A percentile compares a stretch with the other conserved stretches of the same genome.
These are phyloP conservation scores for Drosophila azteca DNA, from an alignment of 1,140 invertebrate genomes.

Conservation along the genomic window DNA sequence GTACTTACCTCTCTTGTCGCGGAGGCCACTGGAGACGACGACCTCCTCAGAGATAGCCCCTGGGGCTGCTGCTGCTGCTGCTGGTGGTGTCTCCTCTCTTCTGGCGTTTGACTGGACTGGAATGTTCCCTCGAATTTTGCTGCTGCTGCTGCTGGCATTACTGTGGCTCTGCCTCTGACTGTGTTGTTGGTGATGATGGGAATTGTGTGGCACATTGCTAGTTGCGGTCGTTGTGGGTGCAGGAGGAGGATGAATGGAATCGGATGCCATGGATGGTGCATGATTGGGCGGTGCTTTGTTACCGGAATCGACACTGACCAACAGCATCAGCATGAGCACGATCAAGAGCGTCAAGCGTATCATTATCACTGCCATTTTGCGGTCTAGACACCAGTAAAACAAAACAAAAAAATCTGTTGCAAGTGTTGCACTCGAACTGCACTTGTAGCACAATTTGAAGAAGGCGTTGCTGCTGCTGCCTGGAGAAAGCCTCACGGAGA, in stretches of 20 bases:
- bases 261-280: slow-evolving; percentile 3
- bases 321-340: slow-evolving; percentile 53
- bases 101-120: slow-evolving; percentile 15
- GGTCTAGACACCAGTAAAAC: slow-evolving; percentile 34
- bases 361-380: slow-evolving; percentile 57
- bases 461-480: background rate
- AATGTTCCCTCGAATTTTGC: slow-evolving; percentile 32
- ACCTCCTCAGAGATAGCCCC: slow-evolving; percentile 5
- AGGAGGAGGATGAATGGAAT: background rate
- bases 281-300: slow-evolving; percentile 38
- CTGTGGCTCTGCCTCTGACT: background rate
- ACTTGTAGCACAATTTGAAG: background rate
- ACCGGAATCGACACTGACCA: slow-evolving; percentile 76
- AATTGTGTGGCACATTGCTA: slow-evolving; percentile 35
- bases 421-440: slow-evolving; percentile 24
- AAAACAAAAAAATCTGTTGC: slow-evolving; percentile 8
- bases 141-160: slow-evolving; percentile 27
- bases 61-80: slow-evolving; percentile 3
- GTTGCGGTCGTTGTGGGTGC: too few relatives aligned
- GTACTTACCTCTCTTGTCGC: slow-evolving; percentile 71
- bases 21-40: slow-evolving; percentile 8
- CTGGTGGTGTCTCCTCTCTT: background rate
- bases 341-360: slow-evolving; percentile 55
- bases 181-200: slow-evolving; percentile 13
- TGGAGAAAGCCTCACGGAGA: slow-evolving; percentile 42